Evolutionary conservation across 92 coral and sea anemone species (phyloP).

Genomic region (Actinostola sp.): DNA sequence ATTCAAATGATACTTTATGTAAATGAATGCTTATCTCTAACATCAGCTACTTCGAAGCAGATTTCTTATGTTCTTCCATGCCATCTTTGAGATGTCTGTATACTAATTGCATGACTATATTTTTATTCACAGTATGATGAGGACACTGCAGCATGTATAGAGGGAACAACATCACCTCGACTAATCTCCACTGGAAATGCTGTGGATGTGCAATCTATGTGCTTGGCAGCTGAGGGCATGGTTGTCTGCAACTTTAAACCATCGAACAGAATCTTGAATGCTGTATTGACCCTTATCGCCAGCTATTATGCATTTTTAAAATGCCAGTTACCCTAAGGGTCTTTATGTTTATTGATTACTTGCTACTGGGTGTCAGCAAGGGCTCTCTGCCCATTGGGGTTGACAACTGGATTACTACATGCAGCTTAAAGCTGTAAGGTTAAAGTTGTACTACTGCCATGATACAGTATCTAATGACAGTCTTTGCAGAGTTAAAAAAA

Average conservation of each 20-base stretch:
- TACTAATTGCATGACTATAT: background rate
- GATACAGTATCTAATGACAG: too few relatives aligned
- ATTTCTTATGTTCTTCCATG: too few relatives aligned
- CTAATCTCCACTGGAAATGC: slow-evolving; percentile 7
- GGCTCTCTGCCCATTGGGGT: too few relatives aligned
- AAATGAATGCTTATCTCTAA: too few relatives aligned
- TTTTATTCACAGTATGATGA: slow-evolving; percentile 14
- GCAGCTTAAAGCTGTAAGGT: too few relatives aligned
- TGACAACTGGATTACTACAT: too few relatives aligned
- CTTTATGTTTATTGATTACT: too few relatives aligned
- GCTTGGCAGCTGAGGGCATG: slow-evolving; percentile 11
- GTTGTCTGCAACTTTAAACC: background rate
- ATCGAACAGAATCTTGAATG: background rate
- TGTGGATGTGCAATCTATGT: background rate
- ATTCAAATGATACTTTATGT: too few relatives aligned
- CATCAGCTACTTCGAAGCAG: too few relatives aligned
- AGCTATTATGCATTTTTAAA: slow-evolving; percentile 7
- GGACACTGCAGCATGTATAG: background rate
- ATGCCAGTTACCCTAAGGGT: background rate
- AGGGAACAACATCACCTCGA: background rate
- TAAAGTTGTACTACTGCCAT: too few relatives aligned
- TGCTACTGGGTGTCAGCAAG: too few relatives aligned
- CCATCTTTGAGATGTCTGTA: background rate
- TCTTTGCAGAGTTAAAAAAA: too few relatives aligned
- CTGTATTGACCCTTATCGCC: background rate